phyloP scores from a whole-genome alignment of 2,888 invertebrate species.

The Baccha elongata region DNA sequence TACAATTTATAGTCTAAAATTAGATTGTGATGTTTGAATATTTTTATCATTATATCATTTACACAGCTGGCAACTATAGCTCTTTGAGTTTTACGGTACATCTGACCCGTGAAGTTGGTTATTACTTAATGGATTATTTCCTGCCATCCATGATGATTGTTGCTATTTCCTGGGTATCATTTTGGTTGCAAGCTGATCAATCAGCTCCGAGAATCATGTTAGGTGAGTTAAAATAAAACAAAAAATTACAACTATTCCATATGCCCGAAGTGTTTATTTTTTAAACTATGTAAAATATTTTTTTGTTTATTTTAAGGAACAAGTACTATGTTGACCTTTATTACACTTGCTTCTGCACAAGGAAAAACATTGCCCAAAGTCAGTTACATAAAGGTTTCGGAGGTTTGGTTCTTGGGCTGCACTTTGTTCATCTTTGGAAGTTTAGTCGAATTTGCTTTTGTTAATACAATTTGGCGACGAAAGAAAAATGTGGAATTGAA shows the following conservation, averaged over 20 bases:
- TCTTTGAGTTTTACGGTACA: conserved; percentile 90
- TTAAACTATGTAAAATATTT: no score
- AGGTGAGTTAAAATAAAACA: conserved; percentile 83
- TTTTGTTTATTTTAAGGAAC: conserved; percentile 83
- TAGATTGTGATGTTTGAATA: conserved; percentile 9
- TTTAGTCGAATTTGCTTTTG: conserved; percentile 93
- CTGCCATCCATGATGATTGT: conserved; percentile 94
- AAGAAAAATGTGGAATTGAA: conserved; percentile 84
- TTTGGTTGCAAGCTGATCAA: conserved; percentile 94
- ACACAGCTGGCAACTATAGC: conserved; percentile 92
- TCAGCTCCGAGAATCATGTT: conserved; percentile 91
- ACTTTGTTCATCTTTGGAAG: conserved; percentile 93
- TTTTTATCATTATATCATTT: conserved; percentile 70
- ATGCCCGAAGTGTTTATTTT: not conserved
- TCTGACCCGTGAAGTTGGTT: conserved; percentile 91
- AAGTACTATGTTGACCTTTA: conserved; percentile 93
- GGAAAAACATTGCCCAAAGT: conserved; percentile 94
- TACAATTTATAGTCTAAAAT: not conserved
- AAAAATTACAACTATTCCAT: conserved; percentile 9
- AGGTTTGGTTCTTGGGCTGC: conserved; percentile 94
- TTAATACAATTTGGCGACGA: conserved; percentile 93
- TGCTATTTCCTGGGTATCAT: conserved; percentile 94
- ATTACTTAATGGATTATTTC: conserved; percentile 94
- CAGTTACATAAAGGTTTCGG: conserved; percentile 94
- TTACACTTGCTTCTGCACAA: conserved; percentile 92